phyloP scores from a whole-genome alignment of 2,797 vertebrate genomes.

The Coregonus ussuriensis region DNA sequence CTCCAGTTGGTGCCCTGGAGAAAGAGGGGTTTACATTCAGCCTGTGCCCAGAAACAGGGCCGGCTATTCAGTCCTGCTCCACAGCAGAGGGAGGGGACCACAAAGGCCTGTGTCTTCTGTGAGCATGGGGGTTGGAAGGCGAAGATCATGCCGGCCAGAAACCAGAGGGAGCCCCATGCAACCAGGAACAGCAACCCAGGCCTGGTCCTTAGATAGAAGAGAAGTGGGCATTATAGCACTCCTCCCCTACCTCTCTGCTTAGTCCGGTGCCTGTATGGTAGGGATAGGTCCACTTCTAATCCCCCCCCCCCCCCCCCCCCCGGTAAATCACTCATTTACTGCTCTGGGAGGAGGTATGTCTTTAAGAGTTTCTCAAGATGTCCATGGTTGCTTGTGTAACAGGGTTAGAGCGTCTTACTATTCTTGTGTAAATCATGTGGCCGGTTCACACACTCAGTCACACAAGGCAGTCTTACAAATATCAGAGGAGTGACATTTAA shows the following conservation, averaged over 20 bases:
- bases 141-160: slow-evolving; percentile 19
- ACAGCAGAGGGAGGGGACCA: slow-evolving; percentile 20
- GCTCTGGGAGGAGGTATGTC: background rate
- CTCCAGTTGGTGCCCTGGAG: slow-evolving; percentile 11
- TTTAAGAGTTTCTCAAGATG: background rate
- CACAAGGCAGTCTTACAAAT: background rate
- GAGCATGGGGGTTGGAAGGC: slow-evolving; percentile 12
- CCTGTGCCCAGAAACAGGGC: slow-evolving; percentile 31
- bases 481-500: background rate
- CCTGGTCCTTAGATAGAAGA: slow-evolving; percentile 37
- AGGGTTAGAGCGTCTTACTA: background rate
- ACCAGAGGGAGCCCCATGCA: slow-evolving; percentile 17
- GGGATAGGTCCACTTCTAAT: background rate
- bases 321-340: background rate
- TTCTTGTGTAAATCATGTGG: background rate
- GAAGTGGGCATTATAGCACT: slow-evolving; percentile 32
- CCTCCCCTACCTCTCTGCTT: background rate
- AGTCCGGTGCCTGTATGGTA: background rate
- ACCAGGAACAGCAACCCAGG: slow-evolving; percentile 16
- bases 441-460: background rate
- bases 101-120: slow-evolving; percentile 44
- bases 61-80: slow-evolving; percentile 39
- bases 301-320: background rate
- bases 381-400: background rate
- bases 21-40: slow-evolving; percentile 26